phyloP scores from a whole-genome alignment of 2,888 invertebrate genomes.

The Hermaeophaga mercurialis region DNA sequence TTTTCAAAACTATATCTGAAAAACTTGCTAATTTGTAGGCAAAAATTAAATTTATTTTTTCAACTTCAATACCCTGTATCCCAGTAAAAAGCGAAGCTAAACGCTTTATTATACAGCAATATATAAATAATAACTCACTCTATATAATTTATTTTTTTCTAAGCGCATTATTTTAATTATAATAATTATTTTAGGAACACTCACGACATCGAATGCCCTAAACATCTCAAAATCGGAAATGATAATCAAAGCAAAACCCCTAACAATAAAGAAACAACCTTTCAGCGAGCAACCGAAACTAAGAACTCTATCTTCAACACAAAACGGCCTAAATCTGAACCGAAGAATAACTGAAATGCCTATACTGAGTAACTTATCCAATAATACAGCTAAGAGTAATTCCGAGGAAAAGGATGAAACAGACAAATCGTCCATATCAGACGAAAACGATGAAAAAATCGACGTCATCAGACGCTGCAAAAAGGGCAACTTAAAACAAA shows the following conservation, averaged over 20 bases:
- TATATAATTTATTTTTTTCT: too few relatives aligned
- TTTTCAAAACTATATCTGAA: too few relatives aligned
- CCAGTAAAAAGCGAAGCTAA: too few relatives aligned
- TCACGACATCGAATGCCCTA: constrained; percentile 49
- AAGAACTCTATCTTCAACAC: constrained; percentile 62
- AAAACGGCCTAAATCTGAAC: constrained; percentile 69
- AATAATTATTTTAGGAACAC: constrained; percentile 32
- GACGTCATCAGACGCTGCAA: constrained; percentile 72
- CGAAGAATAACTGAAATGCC: constrained; percentile 81
- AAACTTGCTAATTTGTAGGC: too few relatives aligned
- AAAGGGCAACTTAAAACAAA: constrained; percentile 81
- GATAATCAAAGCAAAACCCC: constrained; percentile 79
- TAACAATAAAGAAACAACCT: constrained; percentile 84
- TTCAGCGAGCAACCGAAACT: constrained; percentile 80
- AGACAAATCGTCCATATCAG: constrained; percentile 42
- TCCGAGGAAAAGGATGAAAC: constrained; percentile 41
- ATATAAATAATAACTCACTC: too few relatives aligned
- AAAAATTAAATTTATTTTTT: too few relatives aligned
- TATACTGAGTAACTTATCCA: constrained; percentile 79
- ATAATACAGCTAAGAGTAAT: constrained; percentile 59
- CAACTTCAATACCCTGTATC: too few relatives aligned
- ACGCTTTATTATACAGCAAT: too few relatives aligned
- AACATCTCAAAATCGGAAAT: constrained; percentile 43
- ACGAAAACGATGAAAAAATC: constrained; percentile 45
- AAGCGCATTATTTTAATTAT: too few relatives aligned